Percentiles rank a stretch among this genome's conserved stretches.
Evolutionary conservation across 2,888 invertebrate species (phyloP).

Genomic region (Brassicogethes aeneus): DNA sequence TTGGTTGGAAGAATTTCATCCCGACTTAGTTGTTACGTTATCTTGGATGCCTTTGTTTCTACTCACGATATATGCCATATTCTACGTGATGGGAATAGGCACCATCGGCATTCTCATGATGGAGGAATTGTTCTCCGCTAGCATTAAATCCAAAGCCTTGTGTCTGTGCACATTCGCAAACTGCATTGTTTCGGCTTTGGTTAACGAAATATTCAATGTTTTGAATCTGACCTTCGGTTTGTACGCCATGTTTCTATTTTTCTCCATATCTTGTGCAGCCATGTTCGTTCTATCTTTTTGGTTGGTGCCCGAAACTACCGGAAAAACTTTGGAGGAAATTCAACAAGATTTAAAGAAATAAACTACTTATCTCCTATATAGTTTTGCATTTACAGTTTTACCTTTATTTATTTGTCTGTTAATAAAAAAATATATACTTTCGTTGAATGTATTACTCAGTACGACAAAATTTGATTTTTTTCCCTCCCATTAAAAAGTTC

Average conservation of each 20-base stretch:
- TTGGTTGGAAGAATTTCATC: neutral
- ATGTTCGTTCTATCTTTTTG: constrained; percentile 25
- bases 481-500: too few relatives aligned
- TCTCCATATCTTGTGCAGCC: constrained; percentile 17
- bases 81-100: constrained; percentile 25
- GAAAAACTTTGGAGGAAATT: constrained; percentile 26
- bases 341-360: constrained; percentile 26
- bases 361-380: too few relatives aligned
- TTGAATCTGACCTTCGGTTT: neutral
- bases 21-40: neutral
- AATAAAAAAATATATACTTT: too few relatives aligned
- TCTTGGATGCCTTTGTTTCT: constrained; percentile 22
- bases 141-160: constrained; percentile 28
- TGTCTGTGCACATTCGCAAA: constrained; percentile 22
- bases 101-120: constrained; percentile 22
- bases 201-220: neutral
- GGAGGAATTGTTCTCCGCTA: constrained; percentile 30
- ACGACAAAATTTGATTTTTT: too few relatives aligned
- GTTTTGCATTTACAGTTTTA: too few relatives aligned
- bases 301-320: constrained; percentile 29
- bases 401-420: too few relatives aligned
- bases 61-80: constrained; percentile 24
- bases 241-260: neutral
- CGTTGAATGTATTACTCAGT: too few relatives aligned
- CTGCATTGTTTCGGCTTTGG: constrained; percentile 11